Conservation (phyloP, 2,113 vertebrate species). For the Anhinga anhinga region DNA sequence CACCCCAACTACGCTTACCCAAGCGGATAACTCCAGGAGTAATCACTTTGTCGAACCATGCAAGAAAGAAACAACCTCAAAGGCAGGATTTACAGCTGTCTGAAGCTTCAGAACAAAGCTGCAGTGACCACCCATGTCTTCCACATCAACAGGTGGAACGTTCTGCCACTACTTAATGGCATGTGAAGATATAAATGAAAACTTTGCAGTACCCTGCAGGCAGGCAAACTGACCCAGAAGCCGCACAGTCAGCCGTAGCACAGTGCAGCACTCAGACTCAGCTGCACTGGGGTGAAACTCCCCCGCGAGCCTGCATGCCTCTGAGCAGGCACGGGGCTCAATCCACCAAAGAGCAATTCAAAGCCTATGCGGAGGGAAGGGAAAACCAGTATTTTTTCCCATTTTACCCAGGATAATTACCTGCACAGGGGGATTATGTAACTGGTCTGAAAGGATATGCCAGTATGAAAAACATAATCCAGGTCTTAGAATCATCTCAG, state of each 20-base stretch:
- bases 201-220: neutral
- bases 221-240: neutral
- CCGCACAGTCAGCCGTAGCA: neutral
- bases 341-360: neutral
- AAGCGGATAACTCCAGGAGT: neutral
- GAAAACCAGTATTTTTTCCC: neutral
- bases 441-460: neutral
- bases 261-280: neutral
- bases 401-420: neutral
- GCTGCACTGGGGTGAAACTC: neutral
- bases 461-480: neutral
- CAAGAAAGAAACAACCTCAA: neutral
- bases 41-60: neutral
- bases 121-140: neutral
- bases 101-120: neutral
- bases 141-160: neutral
- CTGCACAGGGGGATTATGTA: neutral
- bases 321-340: neutral
- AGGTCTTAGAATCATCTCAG: neutral
- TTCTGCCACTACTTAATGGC: neutral
- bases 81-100: neutral
- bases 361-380: neutral
- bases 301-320: accelerated
- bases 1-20: neutral
- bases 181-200: neutral